Percentiles rank a stretch among this genome's conserved stretches.
These are phyloP conservation scores for Xiphophorus birchmanni DNA, from an alignment of 2,797 vertebrate genomes.

Conservation along the genomic window DNA sequence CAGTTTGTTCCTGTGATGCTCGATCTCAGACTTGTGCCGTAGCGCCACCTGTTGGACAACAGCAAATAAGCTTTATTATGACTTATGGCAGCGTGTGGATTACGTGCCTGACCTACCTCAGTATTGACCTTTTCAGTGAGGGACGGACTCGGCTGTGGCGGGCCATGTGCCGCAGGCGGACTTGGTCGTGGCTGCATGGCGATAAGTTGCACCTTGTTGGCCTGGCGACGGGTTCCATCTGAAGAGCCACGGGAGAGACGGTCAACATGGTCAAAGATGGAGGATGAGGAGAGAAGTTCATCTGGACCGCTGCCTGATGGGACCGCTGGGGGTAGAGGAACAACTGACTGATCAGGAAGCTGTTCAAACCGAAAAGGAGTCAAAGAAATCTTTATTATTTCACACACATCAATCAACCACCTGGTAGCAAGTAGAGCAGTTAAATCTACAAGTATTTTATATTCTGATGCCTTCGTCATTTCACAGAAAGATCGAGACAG, in stretches of 20 bases:
- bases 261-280: constrained; percentile 97
- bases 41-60: constrained; percentile 85
- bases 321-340: constrained; percentile 62
- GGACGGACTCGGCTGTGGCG: constrained; percentile 76
- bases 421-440: background rate
- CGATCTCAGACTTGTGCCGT: constrained; percentile 96
- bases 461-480: background rate
- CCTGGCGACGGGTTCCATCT: constrained; percentile 86
- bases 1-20: constrained; percentile 96
- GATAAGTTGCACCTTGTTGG: constrained; percentile 95
- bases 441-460: background rate
- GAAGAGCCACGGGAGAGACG: constrained; percentile 88
- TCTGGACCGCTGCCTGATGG: constrained; percentile 83
- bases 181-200: constrained; percentile 95
- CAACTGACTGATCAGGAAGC: background rate
- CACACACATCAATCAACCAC: background rate
- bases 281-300: constrained; percentile 91
- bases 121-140: constrained; percentile 89
- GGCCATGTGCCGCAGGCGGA: constrained; percentile 73
- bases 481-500: background rate
- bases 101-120: constrained; percentile 79
- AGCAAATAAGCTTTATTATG: background rate
- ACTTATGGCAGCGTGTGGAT: rapidly evolving
- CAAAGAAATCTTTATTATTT: background rate
- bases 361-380: background rate